Evolutionary conservation across 1,140 invertebrate genomes (phyloP).

Genomic region (Helicoverpa zea): DNA sequence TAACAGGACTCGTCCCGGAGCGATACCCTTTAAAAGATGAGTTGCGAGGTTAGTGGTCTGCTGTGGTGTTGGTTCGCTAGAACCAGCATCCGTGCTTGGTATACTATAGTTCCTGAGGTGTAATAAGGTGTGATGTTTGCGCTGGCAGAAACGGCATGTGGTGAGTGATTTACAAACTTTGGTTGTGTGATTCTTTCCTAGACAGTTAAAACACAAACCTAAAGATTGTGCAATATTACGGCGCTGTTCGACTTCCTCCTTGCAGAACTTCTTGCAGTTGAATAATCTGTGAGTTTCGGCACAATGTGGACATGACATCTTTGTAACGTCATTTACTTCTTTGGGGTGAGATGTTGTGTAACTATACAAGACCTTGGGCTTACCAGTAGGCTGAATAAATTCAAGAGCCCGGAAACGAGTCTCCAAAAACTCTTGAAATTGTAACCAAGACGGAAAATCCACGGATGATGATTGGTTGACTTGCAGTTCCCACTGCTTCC

Average conservation of each 20-base stretch:
- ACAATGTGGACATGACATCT: constrained; percentile 17
- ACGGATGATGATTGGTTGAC: too few species aligned
- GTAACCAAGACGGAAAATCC: too few species aligned
- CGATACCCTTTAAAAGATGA: too few species aligned
- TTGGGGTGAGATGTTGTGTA: constrained; percentile 6
- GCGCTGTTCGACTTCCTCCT: neutral
- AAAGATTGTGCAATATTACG: too few species aligned
- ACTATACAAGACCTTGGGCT: neutral
- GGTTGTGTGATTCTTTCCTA: constrained; percentile 10
- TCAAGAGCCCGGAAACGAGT: constrained; percentile 36
- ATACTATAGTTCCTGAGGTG: too few species aligned
- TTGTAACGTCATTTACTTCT: neutral
- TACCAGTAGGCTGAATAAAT: constrained; percentile 15
- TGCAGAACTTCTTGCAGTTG: constrained; percentile 36
- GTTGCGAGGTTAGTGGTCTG: too few species aligned
- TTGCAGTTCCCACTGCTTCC: too few species aligned
- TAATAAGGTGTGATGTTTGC: too few species aligned
- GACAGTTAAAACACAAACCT: constrained; percentile 28
- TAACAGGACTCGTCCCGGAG: too few species aligned
- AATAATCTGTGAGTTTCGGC: neutral
- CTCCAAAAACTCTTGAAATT: constrained; percentile 35
- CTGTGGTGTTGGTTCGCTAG: too few species aligned
- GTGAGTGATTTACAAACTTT: neutral
- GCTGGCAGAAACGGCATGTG: neutral
- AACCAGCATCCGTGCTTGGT: too few species aligned